Evolutionary conservation across 2,113 vertebrate genomes (phyloP).

Genomic region (Balaeniceps rex): DNA sequence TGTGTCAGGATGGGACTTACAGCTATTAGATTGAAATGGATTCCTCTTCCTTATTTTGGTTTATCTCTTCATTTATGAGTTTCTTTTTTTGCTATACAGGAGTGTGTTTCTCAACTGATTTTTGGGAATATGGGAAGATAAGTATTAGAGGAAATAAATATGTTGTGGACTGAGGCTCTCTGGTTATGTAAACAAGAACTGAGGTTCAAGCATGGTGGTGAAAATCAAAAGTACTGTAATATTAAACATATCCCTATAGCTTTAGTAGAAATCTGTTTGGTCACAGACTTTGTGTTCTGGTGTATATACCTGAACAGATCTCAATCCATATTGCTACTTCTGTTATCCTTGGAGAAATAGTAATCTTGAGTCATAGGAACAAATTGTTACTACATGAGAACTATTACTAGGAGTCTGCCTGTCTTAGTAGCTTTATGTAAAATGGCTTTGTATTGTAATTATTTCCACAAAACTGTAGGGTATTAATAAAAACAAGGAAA

Average conservation of each 20-base stretch:
- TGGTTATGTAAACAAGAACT: too few species aligned
- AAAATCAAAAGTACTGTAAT: neutral
- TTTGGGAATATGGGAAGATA: neutral
- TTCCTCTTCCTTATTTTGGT: neutral
- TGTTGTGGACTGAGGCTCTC: too few species aligned
- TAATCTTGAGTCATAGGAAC: neutral
- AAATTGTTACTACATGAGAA: neutral
- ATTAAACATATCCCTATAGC: neutral
- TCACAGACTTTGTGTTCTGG: neutral
- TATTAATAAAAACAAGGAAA: neutral
- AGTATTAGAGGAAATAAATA: neutral
- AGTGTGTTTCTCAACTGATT: neutral
- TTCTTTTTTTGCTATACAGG: neutral
- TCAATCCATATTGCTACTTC: neutral
- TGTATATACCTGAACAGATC: neutral
- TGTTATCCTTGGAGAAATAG: neutral
- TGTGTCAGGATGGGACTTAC: neutral
- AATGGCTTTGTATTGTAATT: neutral
- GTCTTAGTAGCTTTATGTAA: neutral
- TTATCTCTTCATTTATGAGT: neutral
- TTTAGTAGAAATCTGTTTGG: neutral
- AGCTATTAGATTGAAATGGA: neutral
- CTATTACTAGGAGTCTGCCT: neutral
- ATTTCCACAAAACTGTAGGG: neutral
- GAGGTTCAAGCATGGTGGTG: neutral